A percentile compares a stretch with the other conserved stretches of the same genome.
phyloP scores from a whole-genome alignment of 2,113 vertebrate genomes.

The Gasterosteus aculeatus region DNA sequence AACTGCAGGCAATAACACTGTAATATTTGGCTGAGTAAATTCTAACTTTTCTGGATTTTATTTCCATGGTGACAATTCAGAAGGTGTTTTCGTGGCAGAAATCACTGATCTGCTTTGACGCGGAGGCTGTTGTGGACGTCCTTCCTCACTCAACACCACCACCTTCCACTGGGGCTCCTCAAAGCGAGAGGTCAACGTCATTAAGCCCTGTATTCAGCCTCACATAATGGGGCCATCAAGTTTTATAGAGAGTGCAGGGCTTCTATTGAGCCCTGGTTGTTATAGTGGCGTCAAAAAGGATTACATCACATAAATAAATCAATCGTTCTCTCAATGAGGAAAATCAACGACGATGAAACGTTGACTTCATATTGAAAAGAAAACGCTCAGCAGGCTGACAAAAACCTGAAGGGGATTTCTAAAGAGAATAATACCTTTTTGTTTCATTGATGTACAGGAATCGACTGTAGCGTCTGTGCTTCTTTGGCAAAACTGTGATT shows the following conservation, averaged over 20 bases:
- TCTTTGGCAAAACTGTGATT: not conserved
- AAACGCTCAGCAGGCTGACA: not conserved
- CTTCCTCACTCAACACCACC: not conserved
- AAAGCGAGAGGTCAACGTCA: not conserved
- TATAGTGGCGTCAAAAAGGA: not conserved
- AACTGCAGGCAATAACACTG: too few relatives aligned
- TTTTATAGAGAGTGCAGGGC: not conserved
- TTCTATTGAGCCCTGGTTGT: not conserved
- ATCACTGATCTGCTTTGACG: not conserved
- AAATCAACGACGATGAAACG: conserved; percentile 8
- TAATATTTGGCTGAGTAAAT: not conserved
- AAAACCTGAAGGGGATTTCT: too few relatives aligned
- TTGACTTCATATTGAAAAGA: not conserved
- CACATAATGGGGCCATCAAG: not conserved
- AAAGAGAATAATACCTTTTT: not conserved
- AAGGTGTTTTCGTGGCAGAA: not conserved
- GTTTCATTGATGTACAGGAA: not conserved
- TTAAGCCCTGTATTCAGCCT: not conserved
- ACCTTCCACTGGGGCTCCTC: not conserved
- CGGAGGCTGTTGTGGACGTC: not conserved
- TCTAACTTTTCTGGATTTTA: not conserved
- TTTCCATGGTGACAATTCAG: not conserved
- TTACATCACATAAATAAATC: not conserved
- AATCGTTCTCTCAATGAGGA: not conserved
- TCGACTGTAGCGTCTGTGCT: not conserved